Conservation (phyloP, 2,797 vertebrate genomes). For the Enteromius argenteus region DNA sequence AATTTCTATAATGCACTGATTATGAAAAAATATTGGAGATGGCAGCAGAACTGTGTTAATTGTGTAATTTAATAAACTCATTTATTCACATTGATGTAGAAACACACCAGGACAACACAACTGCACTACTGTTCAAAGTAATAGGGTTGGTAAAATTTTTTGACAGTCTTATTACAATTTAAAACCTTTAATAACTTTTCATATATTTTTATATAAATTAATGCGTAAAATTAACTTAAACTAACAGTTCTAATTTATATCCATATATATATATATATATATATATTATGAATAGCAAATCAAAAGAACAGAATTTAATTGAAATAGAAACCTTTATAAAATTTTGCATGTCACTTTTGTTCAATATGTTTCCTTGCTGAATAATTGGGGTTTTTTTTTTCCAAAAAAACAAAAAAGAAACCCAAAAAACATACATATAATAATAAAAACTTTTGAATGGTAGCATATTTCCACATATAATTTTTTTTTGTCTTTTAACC, state of each 20-base stretch:
- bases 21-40: neutral
- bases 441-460: neutral
- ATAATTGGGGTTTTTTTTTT: neutral
- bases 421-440: too few relatives aligned
- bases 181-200: neutral
- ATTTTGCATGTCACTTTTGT: neutral
- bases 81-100: neutral
- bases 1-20: neutral
- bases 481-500: neutral
- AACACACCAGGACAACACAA: neutral
- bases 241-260: too few relatives aligned
- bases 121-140: neutral
- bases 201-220: too few relatives aligned
- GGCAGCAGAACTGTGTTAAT: neutral
- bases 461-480: neutral
- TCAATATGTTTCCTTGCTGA: neutral
- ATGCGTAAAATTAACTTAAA: too few relatives aligned
- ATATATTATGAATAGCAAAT: neutral
- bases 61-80: neutral
- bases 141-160: neutral
- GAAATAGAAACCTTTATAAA: neutral
- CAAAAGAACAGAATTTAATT: neutral
- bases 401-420: neutral
- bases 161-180: neutral
- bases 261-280: too few relatives aligned